Conservation (phyloP, 2,113 vertebrate species). For the Hoplias malabaricus region DNA sequence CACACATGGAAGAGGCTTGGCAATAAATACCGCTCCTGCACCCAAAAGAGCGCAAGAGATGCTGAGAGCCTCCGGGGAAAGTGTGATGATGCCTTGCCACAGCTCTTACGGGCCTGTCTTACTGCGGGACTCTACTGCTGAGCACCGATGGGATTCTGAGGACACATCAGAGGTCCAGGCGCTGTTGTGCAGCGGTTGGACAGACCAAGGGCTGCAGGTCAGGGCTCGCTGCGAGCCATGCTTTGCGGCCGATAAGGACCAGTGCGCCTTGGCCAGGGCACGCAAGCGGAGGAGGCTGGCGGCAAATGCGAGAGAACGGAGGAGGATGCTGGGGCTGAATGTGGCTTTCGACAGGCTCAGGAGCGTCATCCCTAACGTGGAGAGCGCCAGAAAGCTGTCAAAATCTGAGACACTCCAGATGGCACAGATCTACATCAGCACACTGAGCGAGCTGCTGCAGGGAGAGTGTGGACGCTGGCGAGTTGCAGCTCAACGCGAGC, state of each 20-base stretch:
- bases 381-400: constrained; percentile 76
- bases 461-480: constrained; percentile 19
- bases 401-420: constrained; percentile 83
- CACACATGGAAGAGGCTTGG: constrained; percentile 1
- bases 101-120: constrained; percentile 53
- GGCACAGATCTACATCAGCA: constrained; percentile 82
- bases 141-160: not conserved
- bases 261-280: constrained; percentile 49
- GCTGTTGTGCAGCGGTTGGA: constrained; percentile 50
- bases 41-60: not conserved
- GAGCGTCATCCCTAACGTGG: constrained; percentile 78
- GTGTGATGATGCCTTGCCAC: constrained; percentile 50
- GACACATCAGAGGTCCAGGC: constrained; percentile 47
- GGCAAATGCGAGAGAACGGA: constrained; percentile 80
- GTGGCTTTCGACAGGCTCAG: constrained; percentile 80
- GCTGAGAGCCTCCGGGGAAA: not conserved
- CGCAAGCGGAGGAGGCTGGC: constrained; percentile 74
- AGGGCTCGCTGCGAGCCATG: constrained; percentile 58
- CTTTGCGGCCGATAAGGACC: constrained; percentile 64
- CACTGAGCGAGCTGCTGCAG: constrained; percentile 73
- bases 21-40: constrained; percentile 44
- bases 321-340: constrained; percentile 79
- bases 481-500: not conserved
- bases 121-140: constrained; percentile 14
- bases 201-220: constrained; percentile 34